Evolutionary conservation across 1,140 invertebrate species (phyloP), one percentile per base, ranked within the genome.

Genomic region (Centruroides sculpturatus): DNA sequence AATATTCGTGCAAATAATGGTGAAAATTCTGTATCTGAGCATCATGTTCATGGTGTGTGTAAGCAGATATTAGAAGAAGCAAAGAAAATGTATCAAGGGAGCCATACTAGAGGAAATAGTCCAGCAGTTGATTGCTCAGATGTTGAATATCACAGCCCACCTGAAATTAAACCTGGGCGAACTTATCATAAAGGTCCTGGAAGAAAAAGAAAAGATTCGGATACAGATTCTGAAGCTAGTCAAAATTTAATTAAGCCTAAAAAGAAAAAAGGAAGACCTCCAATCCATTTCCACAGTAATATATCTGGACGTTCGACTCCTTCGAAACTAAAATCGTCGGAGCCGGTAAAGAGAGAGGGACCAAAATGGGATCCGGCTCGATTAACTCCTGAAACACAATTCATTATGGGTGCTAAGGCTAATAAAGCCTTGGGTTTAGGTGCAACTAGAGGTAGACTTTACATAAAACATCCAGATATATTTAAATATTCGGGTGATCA

Each of bases 1-100:
- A 89, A 89, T 70, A 85, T 89, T 57, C 78, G 79, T 66, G 74
- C 78, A 60, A 89, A 89, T 74, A 77, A 86, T 67, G 85, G 85
- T 35, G 79, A 81, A 23, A 80, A 83, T 65, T 81, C 83, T 66
- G 82, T 88, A 0, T 82, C 78, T 67, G 84, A 87, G 72, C 85
- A 88, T 67, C 83, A 86, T 71, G 77, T 88, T 62, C 76, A 80
- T 64, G 80, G 81, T 62, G 82, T 88, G 0, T 87, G 85, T 70
- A 76, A 82, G 63, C 81, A 85, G 57, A 86, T 89, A 72, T 73
- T 89, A 57, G 87, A 89, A 72, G 85, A 87, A 64, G 76, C 70
- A 4, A 71, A 70, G 62, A 71, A 69, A 51, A 71, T 71, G 68
- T 71, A 70, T 57, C 54, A 56, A 36, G 48, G 41, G n/a, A 53